A percentile compares a stretch with the other conserved stretches of the same genome.
Conservation (phyloP, 2,113 vertebrate genomes). For the Oncorhynchus keta region DNA sequence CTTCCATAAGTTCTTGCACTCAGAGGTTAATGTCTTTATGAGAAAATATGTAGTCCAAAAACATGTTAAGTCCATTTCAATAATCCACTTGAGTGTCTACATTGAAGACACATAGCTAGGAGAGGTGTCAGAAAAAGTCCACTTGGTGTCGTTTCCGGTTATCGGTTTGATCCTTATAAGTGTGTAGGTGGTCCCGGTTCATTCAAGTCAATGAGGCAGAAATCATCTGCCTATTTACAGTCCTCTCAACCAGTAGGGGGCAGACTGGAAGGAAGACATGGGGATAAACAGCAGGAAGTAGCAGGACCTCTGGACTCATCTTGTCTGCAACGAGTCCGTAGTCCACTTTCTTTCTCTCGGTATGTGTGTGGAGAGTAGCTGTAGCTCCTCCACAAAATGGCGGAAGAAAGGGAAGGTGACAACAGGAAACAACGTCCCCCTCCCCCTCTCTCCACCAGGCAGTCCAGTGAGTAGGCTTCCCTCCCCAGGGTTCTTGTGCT, state of each 20-base stretch:
- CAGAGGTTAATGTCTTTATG: neutral
- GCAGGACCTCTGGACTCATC: slow-evolving; percentile 8
- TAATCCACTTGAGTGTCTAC: neutral
- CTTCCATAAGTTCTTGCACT: neutral
- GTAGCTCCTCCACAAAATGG: slow-evolving; percentile 35
- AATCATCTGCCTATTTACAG: neutral
- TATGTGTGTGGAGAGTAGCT: neutral
- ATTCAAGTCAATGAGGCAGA: neutral
- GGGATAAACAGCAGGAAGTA: neutral
- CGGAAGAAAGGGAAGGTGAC: neutral
- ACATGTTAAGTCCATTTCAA: neutral
- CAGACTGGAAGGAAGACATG: slow-evolving; percentile 45
- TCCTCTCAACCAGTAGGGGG: slow-evolving; percentile 11
- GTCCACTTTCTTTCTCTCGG: neutral
- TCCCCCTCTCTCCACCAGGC: slow-evolving; percentile 17
- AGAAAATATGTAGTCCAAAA: neutral
- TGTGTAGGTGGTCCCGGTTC: neutral
- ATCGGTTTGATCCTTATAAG: neutral
- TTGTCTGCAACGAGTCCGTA: neutral
- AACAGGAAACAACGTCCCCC: neutral
- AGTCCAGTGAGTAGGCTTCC: slow-evolving; percentile 35
- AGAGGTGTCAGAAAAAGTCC: neutral
- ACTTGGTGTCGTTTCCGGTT: neutral
- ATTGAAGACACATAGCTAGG: neutral
- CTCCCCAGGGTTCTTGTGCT: slow-evolving; percentile 31